A percentile compares a stretch with the other conserved stretches of the same genome.
Conservation (phyloP, 2,888 invertebrate species). For the Heliconius cydno region DNA sequence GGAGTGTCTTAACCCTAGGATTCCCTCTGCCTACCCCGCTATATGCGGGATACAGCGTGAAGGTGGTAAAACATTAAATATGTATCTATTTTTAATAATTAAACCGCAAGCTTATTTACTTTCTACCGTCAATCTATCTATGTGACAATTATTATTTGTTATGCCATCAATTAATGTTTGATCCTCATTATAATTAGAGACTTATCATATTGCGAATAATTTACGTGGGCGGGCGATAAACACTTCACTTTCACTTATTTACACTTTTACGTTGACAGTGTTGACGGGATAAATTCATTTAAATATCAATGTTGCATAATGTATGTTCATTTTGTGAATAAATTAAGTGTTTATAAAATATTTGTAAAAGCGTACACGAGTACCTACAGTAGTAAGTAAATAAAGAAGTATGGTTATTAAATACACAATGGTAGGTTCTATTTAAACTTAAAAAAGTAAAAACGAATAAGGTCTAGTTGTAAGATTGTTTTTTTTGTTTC, state of each 20-base stretch:
- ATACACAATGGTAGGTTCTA: not conserved
- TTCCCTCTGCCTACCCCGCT: too few species aligned
- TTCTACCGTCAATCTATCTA: conserved; percentile 42
- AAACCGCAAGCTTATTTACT: conserved; percentile 1
- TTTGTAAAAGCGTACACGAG: not conserved
- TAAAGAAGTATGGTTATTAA: not conserved
- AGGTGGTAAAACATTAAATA: not conserved
- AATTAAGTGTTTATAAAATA: not conserved
- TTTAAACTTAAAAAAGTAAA: not conserved
- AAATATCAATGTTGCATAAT: conserved; percentile 18
- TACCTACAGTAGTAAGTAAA: too few species aligned
- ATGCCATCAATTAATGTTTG: conserved; percentile 58
- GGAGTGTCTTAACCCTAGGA: too few species aligned
- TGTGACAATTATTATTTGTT: conserved; percentile 14
- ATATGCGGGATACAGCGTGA: too few species aligned
- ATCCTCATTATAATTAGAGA: conserved; percentile 61
- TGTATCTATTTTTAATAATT: not conserved
- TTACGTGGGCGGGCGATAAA: conserved; percentile 36
- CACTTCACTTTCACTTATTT: conserved; percentile 34
- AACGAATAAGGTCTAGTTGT: not conserved
- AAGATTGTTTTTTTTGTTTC: too few species aligned
- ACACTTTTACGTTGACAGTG: not conserved
- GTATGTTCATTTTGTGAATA: not conserved
- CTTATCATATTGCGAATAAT: conserved; percentile 52
- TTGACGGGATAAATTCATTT: conserved; percentile 19